phyloP scores from a whole-genome alignment of 2,888 invertebrate genomes.

The Eristalinus sepulchralis region DNA sequence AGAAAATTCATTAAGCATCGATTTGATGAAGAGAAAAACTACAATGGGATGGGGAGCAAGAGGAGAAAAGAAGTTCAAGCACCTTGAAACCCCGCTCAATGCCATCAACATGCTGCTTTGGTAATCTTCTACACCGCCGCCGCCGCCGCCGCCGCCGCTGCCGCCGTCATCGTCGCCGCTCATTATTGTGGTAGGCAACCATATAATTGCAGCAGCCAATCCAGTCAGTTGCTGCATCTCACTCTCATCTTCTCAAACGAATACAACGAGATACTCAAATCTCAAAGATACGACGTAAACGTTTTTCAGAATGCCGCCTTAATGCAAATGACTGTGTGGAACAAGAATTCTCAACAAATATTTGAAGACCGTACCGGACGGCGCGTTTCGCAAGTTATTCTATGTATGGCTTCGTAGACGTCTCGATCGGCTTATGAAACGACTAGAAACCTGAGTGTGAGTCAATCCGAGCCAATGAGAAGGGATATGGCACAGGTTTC shows the following conservation, averaged over 20 bases:
- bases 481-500: conserved; percentile 9
- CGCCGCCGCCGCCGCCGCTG: too few species aligned
- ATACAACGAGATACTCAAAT: neutral
- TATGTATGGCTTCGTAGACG: neutral
- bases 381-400: conserved; percentile 27
- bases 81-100: conserved; percentile 68
- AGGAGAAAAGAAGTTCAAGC: conserved; percentile 60
- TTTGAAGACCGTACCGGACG: conserved; percentile 13
- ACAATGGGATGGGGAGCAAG: neutral
- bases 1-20: conserved; percentile 16
- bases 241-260: conserved; percentile 5
- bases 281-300: neutral
- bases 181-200: conserved; percentile 67
- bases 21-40: conserved; percentile 42
- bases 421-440: neutral
- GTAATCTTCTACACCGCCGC: neutral
- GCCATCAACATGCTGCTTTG: conserved; percentile 38
- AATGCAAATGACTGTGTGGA: conserved; percentile 1
- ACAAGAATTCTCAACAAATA: conserved; percentile 48
- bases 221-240: conserved; percentile 45
- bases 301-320: neutral
- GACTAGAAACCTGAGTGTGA: conserved; percentile 32
- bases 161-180: neutral
- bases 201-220: conserved; percentile 61
- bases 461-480: conserved; percentile 3